These are phyloP conservation scores for Balearica regulorum DNA, from an alignment of 2,797 vertebrate species.

Conservation along the genomic window DNA sequence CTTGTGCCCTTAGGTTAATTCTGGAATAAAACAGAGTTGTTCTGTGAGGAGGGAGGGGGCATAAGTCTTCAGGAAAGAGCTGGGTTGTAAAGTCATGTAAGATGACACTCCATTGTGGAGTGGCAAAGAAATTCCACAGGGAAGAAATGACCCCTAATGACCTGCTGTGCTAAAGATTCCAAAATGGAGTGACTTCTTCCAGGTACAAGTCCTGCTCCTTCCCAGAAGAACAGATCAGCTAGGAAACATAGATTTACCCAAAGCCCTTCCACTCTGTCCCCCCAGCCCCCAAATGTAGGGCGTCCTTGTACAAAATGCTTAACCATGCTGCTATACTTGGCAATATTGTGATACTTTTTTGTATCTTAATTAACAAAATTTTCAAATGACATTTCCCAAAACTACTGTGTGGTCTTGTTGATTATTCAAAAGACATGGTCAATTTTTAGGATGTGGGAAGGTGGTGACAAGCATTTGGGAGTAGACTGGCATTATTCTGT, in stretches of 20 bases:
- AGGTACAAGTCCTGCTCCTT: neutral
- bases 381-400: neutral
- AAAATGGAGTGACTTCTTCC: neutral
- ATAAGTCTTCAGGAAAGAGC: neutral
- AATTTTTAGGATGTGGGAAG: neutral
- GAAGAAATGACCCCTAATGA: neutral
- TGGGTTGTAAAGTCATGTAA: neutral
- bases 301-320: neutral
- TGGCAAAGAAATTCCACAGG: neutral
- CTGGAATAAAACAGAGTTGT: accelerated
- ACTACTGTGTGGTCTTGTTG: neutral
- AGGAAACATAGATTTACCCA: neutral
- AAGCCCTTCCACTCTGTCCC: neutral
- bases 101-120: neutral
- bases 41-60: accelerated
- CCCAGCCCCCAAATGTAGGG: accelerated
- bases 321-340: neutral
- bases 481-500: neutral
- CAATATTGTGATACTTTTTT: neutral
- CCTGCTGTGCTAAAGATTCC: neutral
- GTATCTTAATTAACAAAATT: neutral
- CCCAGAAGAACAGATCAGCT: neutral
- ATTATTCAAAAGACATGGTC: neutral
- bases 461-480: neutral
- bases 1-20: neutral